phyloP scores from a whole-genome alignment of 1,140 invertebrate species.

The Drosophila repleta region DNA sequence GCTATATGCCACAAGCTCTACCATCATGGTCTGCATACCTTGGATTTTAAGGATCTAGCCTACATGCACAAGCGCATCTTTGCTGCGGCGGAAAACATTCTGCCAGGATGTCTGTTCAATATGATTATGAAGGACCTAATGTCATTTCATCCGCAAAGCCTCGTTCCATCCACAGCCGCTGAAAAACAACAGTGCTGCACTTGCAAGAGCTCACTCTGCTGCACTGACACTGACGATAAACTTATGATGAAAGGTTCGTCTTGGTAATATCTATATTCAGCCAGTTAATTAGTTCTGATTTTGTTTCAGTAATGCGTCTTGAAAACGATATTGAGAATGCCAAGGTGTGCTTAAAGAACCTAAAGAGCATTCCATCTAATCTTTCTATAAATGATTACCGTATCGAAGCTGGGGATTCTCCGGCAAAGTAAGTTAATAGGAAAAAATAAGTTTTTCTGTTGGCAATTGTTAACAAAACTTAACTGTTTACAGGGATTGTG shows the following conservation, averaged over 20 bases:
- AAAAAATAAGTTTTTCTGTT: neutral
- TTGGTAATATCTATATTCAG: neutral
- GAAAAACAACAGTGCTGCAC: constrained; percentile 48
- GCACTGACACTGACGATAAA: constrained; percentile 41
- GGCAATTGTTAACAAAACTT: neutral
- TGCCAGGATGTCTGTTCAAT: constrained; percentile 65
- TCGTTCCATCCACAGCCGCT: neutral
- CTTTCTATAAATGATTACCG: constrained; percentile 39
- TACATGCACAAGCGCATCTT: constrained; percentile 72
- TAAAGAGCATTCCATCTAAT: constrained; percentile 52
- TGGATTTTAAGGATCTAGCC: constrained; percentile 61
- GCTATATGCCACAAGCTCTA: constrained; percentile 68
- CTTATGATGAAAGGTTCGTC: constrained; percentile 41
- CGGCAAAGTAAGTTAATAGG: constrained; percentile 22
- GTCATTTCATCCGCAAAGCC: constrained; percentile 8
- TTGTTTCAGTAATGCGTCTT: constrained; percentile 48
- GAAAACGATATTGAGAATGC: constrained; percentile 63
- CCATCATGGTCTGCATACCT: constrained; percentile 57
- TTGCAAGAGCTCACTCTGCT: constrained; percentile 62
- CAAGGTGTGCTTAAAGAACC: constrained; percentile 45
- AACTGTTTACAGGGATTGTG: constrained; percentile 7
- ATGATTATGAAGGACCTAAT: constrained; percentile 63
- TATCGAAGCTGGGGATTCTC: constrained; percentile 35
- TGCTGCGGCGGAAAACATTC: constrained; percentile 62
- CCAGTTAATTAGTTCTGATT: constrained; percentile 6